Conservation (phyloP, 2,797 vertebrate genomes). For the Myotis vivesi region DNA sequence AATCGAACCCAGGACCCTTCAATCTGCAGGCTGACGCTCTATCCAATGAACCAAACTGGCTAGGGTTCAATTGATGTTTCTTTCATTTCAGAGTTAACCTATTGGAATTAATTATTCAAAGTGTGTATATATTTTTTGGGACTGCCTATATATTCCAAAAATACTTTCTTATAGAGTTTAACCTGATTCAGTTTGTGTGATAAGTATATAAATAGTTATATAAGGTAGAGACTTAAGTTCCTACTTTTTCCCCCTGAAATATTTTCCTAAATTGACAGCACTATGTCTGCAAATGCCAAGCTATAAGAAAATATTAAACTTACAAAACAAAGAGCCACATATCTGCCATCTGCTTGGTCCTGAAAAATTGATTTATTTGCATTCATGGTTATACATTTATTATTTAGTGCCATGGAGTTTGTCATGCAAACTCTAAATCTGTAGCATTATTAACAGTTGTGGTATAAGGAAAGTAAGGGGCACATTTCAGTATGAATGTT, state of each 20-base stretch:
- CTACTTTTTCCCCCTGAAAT: background rate
- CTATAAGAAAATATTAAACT: slow-evolving; percentile 11
- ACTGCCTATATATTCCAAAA: too few species aligned
- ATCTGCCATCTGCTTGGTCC: slow-evolving; percentile 59
- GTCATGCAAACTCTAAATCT: slow-evolving; percentile 4
- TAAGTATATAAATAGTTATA: background rate
- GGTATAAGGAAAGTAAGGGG: slow-evolving; percentile 20
- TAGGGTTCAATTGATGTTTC: background rate
- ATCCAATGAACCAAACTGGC: background rate
- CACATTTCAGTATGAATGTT: slow-evolving; percentile 35
- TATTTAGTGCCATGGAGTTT: slow-evolving; percentile 47
- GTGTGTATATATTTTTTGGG: too few species aligned
- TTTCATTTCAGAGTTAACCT: too few species aligned
- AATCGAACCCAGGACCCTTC: background rate
- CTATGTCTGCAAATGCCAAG: slow-evolving; percentile 5
- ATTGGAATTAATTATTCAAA: too few species aligned
- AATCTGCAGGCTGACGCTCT: background rate
- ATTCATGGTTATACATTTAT: slow-evolving; percentile 56
- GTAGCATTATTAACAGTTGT: background rate
- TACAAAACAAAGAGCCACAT: slow-evolving; percentile 30
- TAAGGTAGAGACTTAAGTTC: slow-evolving; percentile 17
- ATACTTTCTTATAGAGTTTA: background rate
- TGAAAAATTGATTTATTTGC: slow-evolving; percentile 64
- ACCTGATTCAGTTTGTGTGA: background rate
- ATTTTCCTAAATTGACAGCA: slow-evolving; percentile 25